These are phyloP conservation scores for Suillia variegata DNA, from an alignment of 2,888 invertebrate genomes.

Conservation along the genomic window DNA sequence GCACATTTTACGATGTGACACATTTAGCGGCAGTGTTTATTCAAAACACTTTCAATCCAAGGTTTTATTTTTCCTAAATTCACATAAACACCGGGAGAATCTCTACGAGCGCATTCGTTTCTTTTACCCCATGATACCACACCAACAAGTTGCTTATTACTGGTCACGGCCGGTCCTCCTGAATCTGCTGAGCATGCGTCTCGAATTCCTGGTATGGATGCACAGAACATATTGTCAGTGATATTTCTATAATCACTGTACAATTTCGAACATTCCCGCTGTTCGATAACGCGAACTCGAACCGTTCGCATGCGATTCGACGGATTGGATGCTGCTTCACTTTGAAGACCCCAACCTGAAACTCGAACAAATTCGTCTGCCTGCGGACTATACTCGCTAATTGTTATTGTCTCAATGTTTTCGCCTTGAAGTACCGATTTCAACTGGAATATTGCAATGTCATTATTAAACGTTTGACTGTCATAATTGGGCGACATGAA, in stretches of 20 bases:
- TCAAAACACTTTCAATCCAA: constrained; percentile 40
- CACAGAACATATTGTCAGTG: constrained; percentile 45
- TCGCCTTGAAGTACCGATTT: constrained; percentile 31
- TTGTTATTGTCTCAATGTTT: constrained; percentile 32
- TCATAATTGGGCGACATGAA: constrained; percentile 37
- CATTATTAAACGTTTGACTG: constrained; percentile 39
- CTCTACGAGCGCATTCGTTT: constrained; percentile 57
- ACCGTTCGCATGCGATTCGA: constrained; percentile 47
- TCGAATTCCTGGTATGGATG: constrained; percentile 39
- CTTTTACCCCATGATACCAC: constrained; percentile 67
- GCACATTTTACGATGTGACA: no score
- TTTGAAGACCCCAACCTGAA: constrained; percentile 49
- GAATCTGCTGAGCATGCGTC: constrained; percentile 57
- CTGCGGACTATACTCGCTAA: constrained; percentile 29
- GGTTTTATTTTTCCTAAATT: constrained; percentile 36
- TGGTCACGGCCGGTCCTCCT: constrained; percentile 53
- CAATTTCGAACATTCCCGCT: constrained; percentile 31
- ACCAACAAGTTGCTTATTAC: constrained; percentile 62
- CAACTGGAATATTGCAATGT: constrained; percentile 46
- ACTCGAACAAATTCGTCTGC: constrained; percentile 38
- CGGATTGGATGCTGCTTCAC: constrained; percentile 29
- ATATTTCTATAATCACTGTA: constrained; percentile 42
- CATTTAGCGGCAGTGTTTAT: not conserved
- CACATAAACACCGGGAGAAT: constrained; percentile 78
- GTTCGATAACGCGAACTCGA: constrained; percentile 38